These are phyloP conservation scores for Hirtodrosophila trivittata DNA, from an alignment of 2,888 invertebrate genomes.

Conservation along the genomic window DNA sequence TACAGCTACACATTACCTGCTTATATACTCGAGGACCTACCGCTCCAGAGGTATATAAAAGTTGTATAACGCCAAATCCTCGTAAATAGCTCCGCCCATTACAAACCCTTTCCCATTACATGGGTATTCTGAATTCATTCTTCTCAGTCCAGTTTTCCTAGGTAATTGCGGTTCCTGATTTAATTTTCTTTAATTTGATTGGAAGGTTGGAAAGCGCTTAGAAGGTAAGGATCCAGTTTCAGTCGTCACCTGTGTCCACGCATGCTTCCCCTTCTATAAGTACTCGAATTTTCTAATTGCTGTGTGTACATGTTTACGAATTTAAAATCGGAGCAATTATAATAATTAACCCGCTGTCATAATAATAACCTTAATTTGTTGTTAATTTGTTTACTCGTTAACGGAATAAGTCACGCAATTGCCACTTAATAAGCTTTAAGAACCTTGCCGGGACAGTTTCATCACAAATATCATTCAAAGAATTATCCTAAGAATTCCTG, in stretches of 20 bases:
- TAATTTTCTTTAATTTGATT: not conserved
- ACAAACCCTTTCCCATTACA: not conserved
- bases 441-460: too few species aligned
- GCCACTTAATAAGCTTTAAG: not conserved
- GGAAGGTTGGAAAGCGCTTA: not conserved
- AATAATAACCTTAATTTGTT: conserved; percentile 36
- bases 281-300: conserved; percentile 57
- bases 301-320: conserved; percentile 54
- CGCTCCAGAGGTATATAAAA: conserved; percentile 5
- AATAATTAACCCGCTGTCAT: conserved; percentile 59
- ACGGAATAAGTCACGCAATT: conserved; percentile 58
- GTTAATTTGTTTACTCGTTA: conserved; percentile 10
- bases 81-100: too few species aligned
- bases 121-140: too few species aligned
- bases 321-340: conserved; percentile 54
- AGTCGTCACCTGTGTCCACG: not conserved
- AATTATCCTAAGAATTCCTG: too few species aligned
- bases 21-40: conserved; percentile 52
- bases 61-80: conserved; percentile 2
- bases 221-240: conserved; percentile 23
- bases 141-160: too few species aligned
- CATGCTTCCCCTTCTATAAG: conserved; percentile 55
- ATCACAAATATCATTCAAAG: too few species aligned
- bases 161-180: not conserved
- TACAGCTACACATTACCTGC: not conserved